A percentile compares a stretch with the other conserved stretches of the same genome.
Conservation (phyloP, 2,797 vertebrate species). For the Falco cherrug region DNA sequence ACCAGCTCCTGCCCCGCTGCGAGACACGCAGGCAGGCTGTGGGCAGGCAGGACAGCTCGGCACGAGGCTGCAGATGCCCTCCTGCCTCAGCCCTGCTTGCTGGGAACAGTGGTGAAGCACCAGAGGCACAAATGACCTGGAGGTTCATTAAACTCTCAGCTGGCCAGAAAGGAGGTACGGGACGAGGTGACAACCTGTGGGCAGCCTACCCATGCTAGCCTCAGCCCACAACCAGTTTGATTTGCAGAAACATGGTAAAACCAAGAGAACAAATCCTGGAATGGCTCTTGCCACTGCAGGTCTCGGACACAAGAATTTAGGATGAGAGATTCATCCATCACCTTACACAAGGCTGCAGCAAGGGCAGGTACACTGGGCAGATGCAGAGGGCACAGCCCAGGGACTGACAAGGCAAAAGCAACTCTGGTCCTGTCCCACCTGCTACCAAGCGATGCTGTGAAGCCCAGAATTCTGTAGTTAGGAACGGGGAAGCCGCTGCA, state of each 20-base stretch:
- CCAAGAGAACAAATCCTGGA: background rate
- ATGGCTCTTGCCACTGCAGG: background rate
- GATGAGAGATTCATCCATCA: background rate
- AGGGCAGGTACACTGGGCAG: background rate
- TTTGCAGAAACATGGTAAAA: background rate
- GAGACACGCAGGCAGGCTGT: rapidly evolving
- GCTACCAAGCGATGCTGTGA: rapidly evolving
- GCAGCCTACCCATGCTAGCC: background rate
- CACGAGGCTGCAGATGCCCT: rapidly evolving
- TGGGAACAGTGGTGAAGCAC: rapidly evolving
- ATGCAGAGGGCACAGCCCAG: background rate
- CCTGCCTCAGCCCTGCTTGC: background rate
- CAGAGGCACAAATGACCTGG: background rate
- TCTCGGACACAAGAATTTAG: background rate
- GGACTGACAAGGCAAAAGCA: background rate
- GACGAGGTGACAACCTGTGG: background rate
- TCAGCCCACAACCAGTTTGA: background rate
- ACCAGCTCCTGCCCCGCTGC: background rate
- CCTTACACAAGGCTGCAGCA: background rate
- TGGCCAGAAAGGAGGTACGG: background rate
- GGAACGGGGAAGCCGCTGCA: background rate
- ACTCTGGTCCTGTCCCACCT: background rate
- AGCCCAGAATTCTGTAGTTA: background rate
- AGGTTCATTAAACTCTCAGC: background rate
- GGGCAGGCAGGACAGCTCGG: background rate